These are phyloP conservation scores for Meiosimyza decipiens DNA, from an alignment of 2,888 invertebrate species.

Conservation along the genomic window DNA sequence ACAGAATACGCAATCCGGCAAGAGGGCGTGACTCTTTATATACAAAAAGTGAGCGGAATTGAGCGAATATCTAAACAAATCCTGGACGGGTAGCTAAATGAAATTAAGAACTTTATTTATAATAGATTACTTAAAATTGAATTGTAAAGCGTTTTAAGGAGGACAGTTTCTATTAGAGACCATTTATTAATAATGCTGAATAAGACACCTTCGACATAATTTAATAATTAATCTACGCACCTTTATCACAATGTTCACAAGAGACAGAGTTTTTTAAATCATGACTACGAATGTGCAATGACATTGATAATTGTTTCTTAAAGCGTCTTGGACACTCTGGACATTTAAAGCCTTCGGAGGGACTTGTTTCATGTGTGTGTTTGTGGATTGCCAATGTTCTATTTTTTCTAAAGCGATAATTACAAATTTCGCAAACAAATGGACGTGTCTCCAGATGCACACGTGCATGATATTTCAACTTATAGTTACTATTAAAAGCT, in stretches of 20 bases:
- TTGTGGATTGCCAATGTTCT: conserved; percentile 53
- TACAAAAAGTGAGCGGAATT: too few relatives aligned
- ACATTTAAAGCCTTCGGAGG: conserved; percentile 65
- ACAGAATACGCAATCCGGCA: too few relatives aligned
- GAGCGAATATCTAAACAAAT: too few relatives aligned
- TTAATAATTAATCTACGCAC: conserved; percentile 1
- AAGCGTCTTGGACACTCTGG: conserved; percentile 70
- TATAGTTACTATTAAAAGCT: conserved; percentile 67
- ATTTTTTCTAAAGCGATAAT: conserved; percentile 36
- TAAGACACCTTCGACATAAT: not conserved
- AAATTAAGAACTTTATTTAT: too few relatives aligned
- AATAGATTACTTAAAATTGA: too few relatives aligned
- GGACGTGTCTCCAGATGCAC: conserved; percentile 52
- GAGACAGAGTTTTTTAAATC: conserved; percentile 36
- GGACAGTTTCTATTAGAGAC: not conserved
- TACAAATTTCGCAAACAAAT: conserved; percentile 53
- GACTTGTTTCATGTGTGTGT: not conserved
- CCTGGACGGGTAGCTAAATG: too few relatives aligned
- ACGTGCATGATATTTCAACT: conserved; percentile 57
- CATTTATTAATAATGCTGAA: too few relatives aligned
- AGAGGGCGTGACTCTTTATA: too few relatives aligned
- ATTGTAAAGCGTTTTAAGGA: too few relatives aligned
- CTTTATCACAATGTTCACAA: conserved; percentile 46
- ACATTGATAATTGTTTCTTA: conserved; percentile 67
- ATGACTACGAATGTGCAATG: conserved; percentile 70